phyloP scores from a whole-genome alignment of 2,797 vertebrate genomes.

The Sebastes umbrosus region DNA sequence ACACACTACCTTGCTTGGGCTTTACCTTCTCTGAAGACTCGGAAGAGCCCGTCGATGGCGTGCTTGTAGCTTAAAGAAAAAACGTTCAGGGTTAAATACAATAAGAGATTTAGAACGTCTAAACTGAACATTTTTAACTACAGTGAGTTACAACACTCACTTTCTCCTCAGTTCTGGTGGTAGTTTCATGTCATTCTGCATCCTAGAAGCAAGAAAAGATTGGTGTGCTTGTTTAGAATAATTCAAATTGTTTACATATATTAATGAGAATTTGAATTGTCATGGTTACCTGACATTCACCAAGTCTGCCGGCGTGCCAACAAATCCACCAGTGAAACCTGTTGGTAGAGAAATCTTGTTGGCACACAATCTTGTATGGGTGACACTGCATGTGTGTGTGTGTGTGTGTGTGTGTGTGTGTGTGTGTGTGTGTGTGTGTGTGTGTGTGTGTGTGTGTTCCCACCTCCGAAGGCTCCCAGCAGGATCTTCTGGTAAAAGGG shows the following conservation, averaged over 20 bases:
- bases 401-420: neutral
- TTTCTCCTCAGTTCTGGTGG: slow-evolving; percentile 87
- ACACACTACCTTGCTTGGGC: neutral
- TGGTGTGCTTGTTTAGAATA: neutral
- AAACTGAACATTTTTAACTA: neutral
- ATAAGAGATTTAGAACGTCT: neutral
- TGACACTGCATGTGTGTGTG: neutral
- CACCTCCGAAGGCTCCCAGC: slow-evolving; percentile 90
- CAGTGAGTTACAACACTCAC: slow-evolving; percentile 80
- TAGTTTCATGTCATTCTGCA: slow-evolving; percentile 98
- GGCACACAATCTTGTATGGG: no score
- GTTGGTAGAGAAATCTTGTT: slow-evolving; percentile 23
- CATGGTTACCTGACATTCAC: slow-evolving; percentile 91
- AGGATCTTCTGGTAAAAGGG: slow-evolving; percentile 96
- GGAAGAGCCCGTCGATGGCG: slow-evolving; percentile 90
- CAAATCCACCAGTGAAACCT: slow-evolving; percentile 92
- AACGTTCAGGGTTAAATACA: neutral
- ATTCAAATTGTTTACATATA: neutral
- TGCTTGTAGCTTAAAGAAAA: slow-evolving; percentile 88
- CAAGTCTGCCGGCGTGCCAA: slow-evolving; percentile 93
- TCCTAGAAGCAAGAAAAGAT: slow-evolving; percentile 77
- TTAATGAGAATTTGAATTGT: neutral
- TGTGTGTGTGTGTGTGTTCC: neutral
- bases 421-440: neutral
- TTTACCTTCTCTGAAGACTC: slow-evolving; percentile 91